These are phyloP conservation scores for Drosophila sechellia DNA, from an alignment of 1,140 invertebrate genomes.

Conservation along the genomic window DNA sequence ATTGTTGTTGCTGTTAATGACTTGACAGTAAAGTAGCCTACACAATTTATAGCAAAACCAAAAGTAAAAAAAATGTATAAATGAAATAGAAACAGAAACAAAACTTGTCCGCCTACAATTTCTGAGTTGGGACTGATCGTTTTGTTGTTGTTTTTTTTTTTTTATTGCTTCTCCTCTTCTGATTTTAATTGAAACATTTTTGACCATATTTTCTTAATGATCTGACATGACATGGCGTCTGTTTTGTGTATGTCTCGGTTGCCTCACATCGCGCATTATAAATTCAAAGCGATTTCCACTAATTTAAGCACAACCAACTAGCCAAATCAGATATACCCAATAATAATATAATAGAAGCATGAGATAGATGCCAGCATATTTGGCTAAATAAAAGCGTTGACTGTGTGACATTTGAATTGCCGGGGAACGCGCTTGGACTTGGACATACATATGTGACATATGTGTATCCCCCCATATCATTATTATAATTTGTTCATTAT, in stretches of 20 bases:
- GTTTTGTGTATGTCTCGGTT: slow-evolving; percentile 41
- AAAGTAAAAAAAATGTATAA: neutral
- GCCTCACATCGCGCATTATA: slow-evolving; percentile 39
- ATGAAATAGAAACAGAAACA: slow-evolving; percentile 25
- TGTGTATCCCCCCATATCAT: slow-evolving; percentile 53
- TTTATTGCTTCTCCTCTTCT: neutral
- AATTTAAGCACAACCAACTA: slow-evolving; percentile 73
- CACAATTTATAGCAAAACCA: slow-evolving; percentile 75
- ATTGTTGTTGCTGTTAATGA: slow-evolving; percentile 70
- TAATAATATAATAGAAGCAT: neutral
- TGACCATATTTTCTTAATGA: slow-evolving; percentile 83
- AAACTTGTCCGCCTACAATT: slow-evolving; percentile 81
- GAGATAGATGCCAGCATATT: no score
- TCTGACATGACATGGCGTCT: slow-evolving; percentile 81
- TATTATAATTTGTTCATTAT: slow-evolving; percentile 79
- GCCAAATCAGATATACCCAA: slow-evolving; percentile 35
- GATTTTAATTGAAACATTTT: slow-evolving; percentile 80
- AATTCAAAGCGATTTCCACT: slow-evolving; percentile 69
- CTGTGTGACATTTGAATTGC: slow-evolving; percentile 36
- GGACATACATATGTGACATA: slow-evolving; percentile 17
- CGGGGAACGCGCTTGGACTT: slow-evolving; percentile 1
- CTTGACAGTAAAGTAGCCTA: slow-evolving; percentile 82
- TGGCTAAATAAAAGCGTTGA: slow-evolving; percentile 33
- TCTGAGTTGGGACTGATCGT: slow-evolving; percentile 25
- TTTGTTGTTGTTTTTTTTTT: no score